Base-by-base conservation (phyloP, 2,888 invertebrate genomes). In the Amphipyra tragopoginis region DNA sequence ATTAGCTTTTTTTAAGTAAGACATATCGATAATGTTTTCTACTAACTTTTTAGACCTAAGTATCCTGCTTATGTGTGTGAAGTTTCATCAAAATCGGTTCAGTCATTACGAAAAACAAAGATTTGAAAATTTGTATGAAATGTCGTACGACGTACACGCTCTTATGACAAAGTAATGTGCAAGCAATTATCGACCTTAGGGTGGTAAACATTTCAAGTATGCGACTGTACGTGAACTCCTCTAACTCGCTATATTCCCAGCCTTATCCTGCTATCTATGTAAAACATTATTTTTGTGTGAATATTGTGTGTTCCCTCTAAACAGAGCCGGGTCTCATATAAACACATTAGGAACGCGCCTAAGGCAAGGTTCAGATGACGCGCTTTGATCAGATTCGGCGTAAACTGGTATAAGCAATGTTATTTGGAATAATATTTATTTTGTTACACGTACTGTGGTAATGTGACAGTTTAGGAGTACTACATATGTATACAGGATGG, bases 361-460 rank as follows among this genome's bases (percentile, higher is more conserved):
- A n/a, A 50, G 59, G 72, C 42, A n/a, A 64, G 43, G 56, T 51
- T 70, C 47, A 69, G 53, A 68, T 62, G 68, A 51, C 45, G 8
- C 8, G 34, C 75, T 72, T 74, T 74, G 72, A 74, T 70, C 70
- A 44, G 56, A 61, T 68, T 47, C 61, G 14, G 26, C 51, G 38
- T 14, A 34, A 53, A 60, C 38, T 56, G 47, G 11, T 52, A 26
- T 39, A 29, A n/a, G 48, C 26, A 40, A 49, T 55, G 29, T 69
- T 59, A 45, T 55, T 67, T 48, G 33, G 10, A 58, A 34, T 36
- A 26, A 48, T 48, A 50, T 62, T 70, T 50, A 71, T 43, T 40
- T 8, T 50, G 29, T 14, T 38, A 49, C 53, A 47, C 42, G 42
- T 54, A 34, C 21, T n/a, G 40, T 2, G 15, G 10, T 42, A 49